Evolutionary conservation across 2,113 vertebrate genomes (phyloP), one percentile per base, ranked within the genome.

Genomic region (Myxocyprinus asiaticus): DNA sequence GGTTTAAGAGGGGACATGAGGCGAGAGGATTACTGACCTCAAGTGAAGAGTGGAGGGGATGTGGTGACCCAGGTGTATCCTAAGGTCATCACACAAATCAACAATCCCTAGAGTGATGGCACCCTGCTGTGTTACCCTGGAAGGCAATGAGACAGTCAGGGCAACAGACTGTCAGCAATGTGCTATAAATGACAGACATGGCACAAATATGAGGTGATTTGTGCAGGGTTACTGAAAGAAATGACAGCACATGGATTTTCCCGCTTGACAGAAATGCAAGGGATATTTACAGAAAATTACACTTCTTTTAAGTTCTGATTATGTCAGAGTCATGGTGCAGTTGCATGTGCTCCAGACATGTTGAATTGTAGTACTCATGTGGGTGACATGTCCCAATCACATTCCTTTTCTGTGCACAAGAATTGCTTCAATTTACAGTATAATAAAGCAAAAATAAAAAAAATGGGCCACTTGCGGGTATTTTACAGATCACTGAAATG

Each of bases 31-130:
- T 78, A 78, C 67, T 17, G 44, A 47, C 50, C 68, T 68, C 47
- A 63, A 44, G 76, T 78, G 64, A 69, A 45, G 58, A 75, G 22
- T 62, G 67, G 33, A 48, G 48, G 12, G 70, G 55, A 82, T 10
- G 15, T 50, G 64, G 42, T 75, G 77, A 79, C 50, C 70, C 81
- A 75, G 76, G 77, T 82, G 81, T 64, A 45, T 64, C 12, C 44
- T 50, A 4, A 55, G 15, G 47, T 73, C 68, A 56, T 47, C 15
- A 62, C 7, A 74, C 10, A 63, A 63, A 63, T 74, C 45, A 58
- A 74, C 45, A 50, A 44, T 14, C 22, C 7, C 58, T 62, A 12
- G 56, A 62, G 7, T 74, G 58, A 74, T 48, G 58, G 58, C 58
- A 63, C 45, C 71, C 44, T 47, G 55, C 69, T 47, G 55, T 45